Evolutionary conservation across 2,888 invertebrate genomes (phyloP).

Genomic region (Hyppa rectilinea): DNA sequence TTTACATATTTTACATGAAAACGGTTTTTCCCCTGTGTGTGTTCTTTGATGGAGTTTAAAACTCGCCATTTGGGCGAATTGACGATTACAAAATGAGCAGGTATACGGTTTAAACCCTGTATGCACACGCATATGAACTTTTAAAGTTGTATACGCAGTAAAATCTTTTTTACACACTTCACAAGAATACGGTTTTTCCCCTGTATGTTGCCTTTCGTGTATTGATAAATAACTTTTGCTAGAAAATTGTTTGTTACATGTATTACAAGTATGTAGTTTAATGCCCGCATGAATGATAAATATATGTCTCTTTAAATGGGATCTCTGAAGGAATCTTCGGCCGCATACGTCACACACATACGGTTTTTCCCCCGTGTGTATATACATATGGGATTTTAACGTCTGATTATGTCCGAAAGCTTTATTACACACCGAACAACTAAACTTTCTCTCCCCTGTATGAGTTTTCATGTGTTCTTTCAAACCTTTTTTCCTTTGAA

Average conservation of each 20-base stretch:
- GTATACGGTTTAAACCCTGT: conserved; percentile 84
- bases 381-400: conserved; percentile 83
- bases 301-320: conserved; percentile 85
- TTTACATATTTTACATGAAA: conserved; percentile 81
- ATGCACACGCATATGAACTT: conserved; percentile 86
- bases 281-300: conserved; percentile 83
- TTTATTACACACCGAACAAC: conserved; percentile 79
- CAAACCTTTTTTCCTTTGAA: conserved; percentile 81
- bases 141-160: conserved; percentile 84
- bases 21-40: conserved; percentile 84
- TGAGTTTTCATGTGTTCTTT: conserved; percentile 86
- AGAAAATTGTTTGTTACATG: conserved; percentile 84
- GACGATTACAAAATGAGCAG: conserved; percentile 81
- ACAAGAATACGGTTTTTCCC: conserved; percentile 82
- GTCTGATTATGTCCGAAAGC: conserved; percentile 85
- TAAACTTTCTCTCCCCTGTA: conserved; percentile 80
- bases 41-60: conserved; percentile 84
- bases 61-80: conserved; percentile 86
- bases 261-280: conserved; percentile 80
- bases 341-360: conserved; percentile 86
- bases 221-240: conserved; percentile 85
- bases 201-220: conserved; percentile 84
- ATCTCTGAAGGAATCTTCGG: conserved; percentile 80
- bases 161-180: conserved; percentile 85
- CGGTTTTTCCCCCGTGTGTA: conserved; percentile 84